Conservation (phyloP, 2,888 invertebrate genomes). For the Miltochrista miniata region DNA sequence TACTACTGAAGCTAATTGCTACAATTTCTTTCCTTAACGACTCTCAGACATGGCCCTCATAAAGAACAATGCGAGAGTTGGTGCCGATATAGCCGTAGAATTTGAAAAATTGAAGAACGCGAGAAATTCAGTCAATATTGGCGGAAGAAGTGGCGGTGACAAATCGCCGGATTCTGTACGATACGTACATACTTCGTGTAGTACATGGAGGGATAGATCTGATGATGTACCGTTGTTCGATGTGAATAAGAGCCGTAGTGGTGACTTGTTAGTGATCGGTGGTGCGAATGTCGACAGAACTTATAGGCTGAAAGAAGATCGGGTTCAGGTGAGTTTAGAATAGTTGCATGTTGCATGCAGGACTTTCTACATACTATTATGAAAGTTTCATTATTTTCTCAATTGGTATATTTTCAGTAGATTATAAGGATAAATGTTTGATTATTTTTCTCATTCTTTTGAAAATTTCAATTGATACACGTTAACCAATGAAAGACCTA, state of each 20-base stretch:
- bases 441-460: too few relatives aligned
- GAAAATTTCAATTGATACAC: too few relatives aligned
- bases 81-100: slow-evolving; percentile 90
- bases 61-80: slow-evolving; percentile 95
- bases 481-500: too few relatives aligned
- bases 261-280: slow-evolving; percentile 87
- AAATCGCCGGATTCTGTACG: slow-evolving; percentile 44
- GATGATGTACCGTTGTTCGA: slow-evolving; percentile 40
- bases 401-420: too few relatives aligned
- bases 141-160: slow-evolving; percentile 39
- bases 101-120: slow-evolving; percentile 73
- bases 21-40: slow-evolving; percentile 69
- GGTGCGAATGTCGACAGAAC: slow-evolving; percentile 91
- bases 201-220: slow-evolving; percentile 10
- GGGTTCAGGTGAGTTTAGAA: slow-evolving; percentile 85
- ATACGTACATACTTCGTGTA: slow-evolving; percentile 60
- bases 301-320: slow-evolving; percentile 84
- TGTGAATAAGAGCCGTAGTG: slow-evolving; percentile 29
- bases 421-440: too few relatives aligned
- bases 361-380: too few relatives aligned
- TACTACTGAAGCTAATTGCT: slow-evolving; percentile 59
- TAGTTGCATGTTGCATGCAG: neutral
- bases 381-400: too few relatives aligned
- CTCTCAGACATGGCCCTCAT: slow-evolving; percentile 93
- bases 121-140: slow-evolving; percentile 54